Conservation (phyloP, 2,113 vertebrate species). For the Halichoerus grypus region DNA sequence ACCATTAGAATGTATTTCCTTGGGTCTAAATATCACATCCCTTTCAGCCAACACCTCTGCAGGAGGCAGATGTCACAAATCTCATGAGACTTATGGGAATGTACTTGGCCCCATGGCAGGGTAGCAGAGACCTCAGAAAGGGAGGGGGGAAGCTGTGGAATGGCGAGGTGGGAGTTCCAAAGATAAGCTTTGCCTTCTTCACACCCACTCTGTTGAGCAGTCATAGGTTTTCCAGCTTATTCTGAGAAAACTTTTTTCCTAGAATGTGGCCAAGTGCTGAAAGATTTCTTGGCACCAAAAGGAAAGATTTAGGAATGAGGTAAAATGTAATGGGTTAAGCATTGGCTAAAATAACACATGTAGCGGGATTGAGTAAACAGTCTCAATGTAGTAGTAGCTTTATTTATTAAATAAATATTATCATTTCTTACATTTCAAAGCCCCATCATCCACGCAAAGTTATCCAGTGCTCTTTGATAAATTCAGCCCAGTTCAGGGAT, state of each 20-base stretch:
- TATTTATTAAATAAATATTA: not conserved
- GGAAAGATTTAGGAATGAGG: slow-evolving; percentile 33
- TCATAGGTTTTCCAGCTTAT: not conserved
- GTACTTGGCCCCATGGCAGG: not conserved
- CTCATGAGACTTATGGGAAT: not conserved
- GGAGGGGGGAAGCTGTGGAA: not conserved
- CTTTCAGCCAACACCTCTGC: not conserved
- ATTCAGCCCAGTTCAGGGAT: not conserved
- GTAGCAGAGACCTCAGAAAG: not conserved
- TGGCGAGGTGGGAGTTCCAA: not conserved
- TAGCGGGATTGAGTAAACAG: not conserved
- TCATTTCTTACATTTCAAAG: slow-evolving; percentile 2
- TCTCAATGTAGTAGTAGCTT: not conserved
- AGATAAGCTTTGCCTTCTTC: not conserved
- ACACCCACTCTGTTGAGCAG: not conserved
- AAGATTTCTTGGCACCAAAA: not conserved
- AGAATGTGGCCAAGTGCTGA: not conserved
- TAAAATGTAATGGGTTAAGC: not conserved
- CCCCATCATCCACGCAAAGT: not conserved
- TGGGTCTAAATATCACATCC: not conserved
- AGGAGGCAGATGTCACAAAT: not conserved
- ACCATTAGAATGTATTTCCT: not conserved
- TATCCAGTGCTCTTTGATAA: not conserved
- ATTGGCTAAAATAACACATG: not conserved
- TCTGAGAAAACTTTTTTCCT: not conserved